phyloP scores from a whole-genome alignment of 2,113 vertebrate species.

The Malaclemys terrapin region DNA sequence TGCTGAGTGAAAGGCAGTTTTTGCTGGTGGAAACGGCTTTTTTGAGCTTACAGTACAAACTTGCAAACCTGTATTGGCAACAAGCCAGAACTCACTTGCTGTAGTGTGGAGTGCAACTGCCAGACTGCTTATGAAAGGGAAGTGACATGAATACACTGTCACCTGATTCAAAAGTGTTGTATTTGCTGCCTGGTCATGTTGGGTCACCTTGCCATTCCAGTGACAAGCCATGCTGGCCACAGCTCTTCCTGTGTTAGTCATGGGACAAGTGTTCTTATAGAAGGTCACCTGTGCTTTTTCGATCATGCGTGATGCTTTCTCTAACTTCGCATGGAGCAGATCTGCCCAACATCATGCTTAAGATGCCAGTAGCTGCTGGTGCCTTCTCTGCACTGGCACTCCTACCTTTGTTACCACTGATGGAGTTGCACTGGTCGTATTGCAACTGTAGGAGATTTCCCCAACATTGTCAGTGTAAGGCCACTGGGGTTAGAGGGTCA shows the following conservation, averaged over 20 bases:
- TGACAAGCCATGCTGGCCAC: constrained; percentile 39
- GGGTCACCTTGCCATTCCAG: constrained; percentile 53
- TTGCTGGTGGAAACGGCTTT: neutral
- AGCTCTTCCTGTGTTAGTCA: neutral
- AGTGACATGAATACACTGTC: constrained; percentile 39
- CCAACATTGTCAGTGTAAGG: neutral
- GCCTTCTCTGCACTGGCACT: fast-evolving
- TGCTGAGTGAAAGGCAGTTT: fast-evolving
- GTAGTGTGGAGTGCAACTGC: constrained; percentile 26
- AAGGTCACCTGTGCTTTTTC: fast-evolving
- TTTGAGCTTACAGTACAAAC: constrained; percentile 18
- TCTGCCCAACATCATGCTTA: neutral
- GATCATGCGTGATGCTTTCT: neutral
- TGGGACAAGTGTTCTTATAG: neutral
- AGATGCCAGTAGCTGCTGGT: neutral
- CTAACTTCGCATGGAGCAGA: neutral
- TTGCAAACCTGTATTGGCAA: constrained; percentile 41
- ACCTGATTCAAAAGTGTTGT: constrained; percentile 46
- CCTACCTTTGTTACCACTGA: neutral
- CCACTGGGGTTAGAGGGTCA: neutral
- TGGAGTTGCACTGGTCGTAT: neutral
- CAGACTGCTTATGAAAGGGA: constrained; percentile 51
- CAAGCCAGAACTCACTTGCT: constrained; percentile 33
- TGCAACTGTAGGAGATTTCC: neutral
- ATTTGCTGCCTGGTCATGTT: neutral